Evolutionary conservation across 1,140 invertebrate species (phyloP).

Genomic region (Sesamia nonagrioides): DNA sequence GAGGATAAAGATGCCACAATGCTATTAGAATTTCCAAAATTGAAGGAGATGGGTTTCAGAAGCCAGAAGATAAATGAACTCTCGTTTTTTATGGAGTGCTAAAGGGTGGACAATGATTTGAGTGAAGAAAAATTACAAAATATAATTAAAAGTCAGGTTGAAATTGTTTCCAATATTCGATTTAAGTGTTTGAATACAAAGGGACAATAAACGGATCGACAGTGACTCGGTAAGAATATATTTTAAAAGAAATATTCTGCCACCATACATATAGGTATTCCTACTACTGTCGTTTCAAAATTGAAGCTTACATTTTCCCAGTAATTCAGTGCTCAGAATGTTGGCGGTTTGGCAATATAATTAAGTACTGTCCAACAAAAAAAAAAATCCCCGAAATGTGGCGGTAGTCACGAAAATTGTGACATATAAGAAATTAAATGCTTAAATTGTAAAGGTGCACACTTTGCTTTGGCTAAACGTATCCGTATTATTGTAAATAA

Average conservation of each 20-base stretch:
- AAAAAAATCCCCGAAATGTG: slow-evolving; percentile 58
- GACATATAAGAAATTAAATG: slow-evolving; percentile 47
- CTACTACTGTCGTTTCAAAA: slow-evolving; percentile 36
- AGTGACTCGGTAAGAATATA: neutral
- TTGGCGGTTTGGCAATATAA: slow-evolving; percentile 56
- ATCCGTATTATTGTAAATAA: neutral
- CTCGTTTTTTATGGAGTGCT: slow-evolving; percentile 44
- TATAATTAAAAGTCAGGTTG: slow-evolving; percentile 12
- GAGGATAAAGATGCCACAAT: neutral
- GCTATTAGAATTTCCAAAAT: slow-evolving; percentile 49
- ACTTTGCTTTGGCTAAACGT: neutral
- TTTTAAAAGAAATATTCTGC: neutral
- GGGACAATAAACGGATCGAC: neutral
- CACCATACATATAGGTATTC: neutral
- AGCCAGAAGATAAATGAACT: slow-evolving; percentile 45
- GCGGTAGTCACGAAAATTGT: slow-evolving; percentile 55
- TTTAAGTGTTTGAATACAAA: neutral
- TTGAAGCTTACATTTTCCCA: slow-evolving; percentile 56
- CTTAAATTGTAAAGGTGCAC: slow-evolving; percentile 53
- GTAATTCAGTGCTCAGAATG: slow-evolving; percentile 57
- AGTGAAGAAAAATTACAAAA: slow-evolving; percentile 17
- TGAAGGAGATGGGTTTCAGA: slow-evolving; percentile 51
- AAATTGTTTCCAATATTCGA: slow-evolving; percentile 20
- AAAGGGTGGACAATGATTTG: slow-evolving; percentile 47
- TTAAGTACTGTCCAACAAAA: slow-evolving; percentile 48